Conservation (phyloP, 2,113 vertebrate species). For the Cinclus mexicanus region DNA sequence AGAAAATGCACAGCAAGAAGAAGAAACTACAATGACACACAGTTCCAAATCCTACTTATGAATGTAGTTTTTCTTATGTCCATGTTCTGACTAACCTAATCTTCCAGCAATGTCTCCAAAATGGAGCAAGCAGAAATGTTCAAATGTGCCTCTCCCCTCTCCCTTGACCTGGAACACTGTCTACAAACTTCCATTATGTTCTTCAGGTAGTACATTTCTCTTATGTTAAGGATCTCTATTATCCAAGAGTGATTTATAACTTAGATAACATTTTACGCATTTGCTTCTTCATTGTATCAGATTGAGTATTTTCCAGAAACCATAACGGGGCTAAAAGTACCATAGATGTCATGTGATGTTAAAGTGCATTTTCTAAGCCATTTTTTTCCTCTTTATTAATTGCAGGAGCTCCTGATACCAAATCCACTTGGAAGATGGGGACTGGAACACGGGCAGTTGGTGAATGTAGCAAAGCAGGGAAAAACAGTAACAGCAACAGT, state of each 20-base stretch:
- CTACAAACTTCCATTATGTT: background rate
- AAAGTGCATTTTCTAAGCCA: background rate
- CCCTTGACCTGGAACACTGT: background rate
- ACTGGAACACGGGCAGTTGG: rapidly evolving
- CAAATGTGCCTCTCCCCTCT: rapidly evolving
- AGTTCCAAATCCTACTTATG: background rate
- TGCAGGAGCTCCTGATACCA: background rate
- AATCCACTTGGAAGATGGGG: rapidly evolving
- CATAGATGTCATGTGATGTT: background rate
- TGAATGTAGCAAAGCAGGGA: background rate
- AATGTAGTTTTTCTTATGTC: background rate
- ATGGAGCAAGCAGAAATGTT: background rate
- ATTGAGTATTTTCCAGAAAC: background rate
- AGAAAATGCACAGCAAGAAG: background rate
- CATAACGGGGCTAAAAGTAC: background rate
- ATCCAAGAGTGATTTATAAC: background rate
- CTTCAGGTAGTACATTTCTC: background rate
- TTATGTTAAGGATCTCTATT: background rate
- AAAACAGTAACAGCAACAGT: background rate
- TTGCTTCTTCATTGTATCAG: background rate
- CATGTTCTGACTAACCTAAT: background rate
- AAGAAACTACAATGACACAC: background rate
- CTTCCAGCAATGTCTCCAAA: background rate
- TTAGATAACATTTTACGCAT: background rate
- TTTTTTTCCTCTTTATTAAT: background rate